Conservation (phyloP, 2,113 vertebrate species). For the Poeciliopsis turrubarensis region DNA sequence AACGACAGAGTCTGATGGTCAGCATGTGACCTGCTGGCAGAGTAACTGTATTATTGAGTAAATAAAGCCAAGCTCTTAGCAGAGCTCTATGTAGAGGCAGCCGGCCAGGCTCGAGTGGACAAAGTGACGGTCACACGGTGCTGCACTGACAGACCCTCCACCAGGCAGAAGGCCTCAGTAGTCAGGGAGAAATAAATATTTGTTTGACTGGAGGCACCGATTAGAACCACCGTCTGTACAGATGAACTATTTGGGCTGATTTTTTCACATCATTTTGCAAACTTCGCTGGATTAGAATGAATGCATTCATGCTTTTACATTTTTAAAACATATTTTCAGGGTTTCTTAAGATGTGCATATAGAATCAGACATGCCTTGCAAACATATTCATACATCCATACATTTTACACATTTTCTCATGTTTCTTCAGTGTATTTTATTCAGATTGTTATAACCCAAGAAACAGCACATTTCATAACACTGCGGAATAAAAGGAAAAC, state of each 20-base stretch:
- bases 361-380: no score
- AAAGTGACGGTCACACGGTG: conserved; percentile 10
- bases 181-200: conserved; percentile 6
- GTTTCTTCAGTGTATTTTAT: no score
- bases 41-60: conserved; percentile 52
- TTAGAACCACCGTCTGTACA: not conserved
- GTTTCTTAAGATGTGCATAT: no score
- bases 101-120: conserved; percentile 32
- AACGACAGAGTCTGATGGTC: conserved; percentile 47
- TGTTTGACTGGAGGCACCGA: not conserved
- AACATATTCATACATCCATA: no score
- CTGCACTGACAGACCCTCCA: conserved; percentile 27
- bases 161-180: not conserved
- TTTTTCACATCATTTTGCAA: not conserved
- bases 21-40: conserved; percentile 53
- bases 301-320: not conserved
- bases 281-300: not conserved
- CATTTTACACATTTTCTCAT: no score
- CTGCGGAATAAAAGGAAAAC: no score
- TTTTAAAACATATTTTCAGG: not conserved
- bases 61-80: conserved; percentile 57
- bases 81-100: conserved; percentile 53
- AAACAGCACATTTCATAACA: no score
- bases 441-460: no score
- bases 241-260: not conserved